A percentile compares a stretch with the other conserved stretches of the same genome.
Conservation (phyloP, 2,888 invertebrate species). For the Drosophila multiciliata region DNA sequence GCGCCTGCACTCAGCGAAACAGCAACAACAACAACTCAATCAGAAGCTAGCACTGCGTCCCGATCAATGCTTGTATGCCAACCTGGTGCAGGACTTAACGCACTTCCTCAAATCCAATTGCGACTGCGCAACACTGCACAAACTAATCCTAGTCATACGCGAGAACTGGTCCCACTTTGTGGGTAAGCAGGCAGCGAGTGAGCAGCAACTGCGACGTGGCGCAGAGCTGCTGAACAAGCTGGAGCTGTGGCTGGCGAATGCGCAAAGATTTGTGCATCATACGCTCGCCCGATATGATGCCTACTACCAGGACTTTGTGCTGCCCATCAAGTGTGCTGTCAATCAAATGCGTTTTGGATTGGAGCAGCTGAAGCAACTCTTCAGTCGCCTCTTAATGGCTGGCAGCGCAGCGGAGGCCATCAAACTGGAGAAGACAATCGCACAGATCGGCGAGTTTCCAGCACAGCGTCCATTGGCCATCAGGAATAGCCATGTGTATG, state of each 20-base stretch:
- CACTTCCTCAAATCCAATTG: constrained; percentile 83
- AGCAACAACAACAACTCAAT: constrained; percentile 74
- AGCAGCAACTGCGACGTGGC: constrained; percentile 54
- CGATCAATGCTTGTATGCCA: constrained; percentile 77
- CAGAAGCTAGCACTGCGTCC: constrained; percentile 83
- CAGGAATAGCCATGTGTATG: constrained; percentile 74
- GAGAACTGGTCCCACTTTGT: constrained; percentile 61
- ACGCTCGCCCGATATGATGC: constrained; percentile 86
- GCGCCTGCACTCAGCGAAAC: constrained; percentile 52
- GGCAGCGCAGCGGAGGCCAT: constrained; percentile 65
- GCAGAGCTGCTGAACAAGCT: constrained; percentile 78
- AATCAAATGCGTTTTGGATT: constrained; percentile 89
- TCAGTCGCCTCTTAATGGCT: constrained; percentile 83
- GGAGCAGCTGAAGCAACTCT: constrained; percentile 86
- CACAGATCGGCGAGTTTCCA: constrained; percentile 82
- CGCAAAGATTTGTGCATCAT: constrained; percentile 82
- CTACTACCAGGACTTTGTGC: constrained; percentile 92
- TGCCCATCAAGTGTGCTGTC: constrained; percentile 89
- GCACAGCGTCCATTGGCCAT: constrained; percentile 69
- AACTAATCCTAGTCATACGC: constrained; percentile 65
- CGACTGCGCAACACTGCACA: constrained; percentile 71
- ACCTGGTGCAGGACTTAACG: constrained; percentile 81
- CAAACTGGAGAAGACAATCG: constrained; percentile 70
- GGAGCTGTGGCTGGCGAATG: constrained; percentile 83
- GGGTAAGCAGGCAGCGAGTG: constrained; percentile 27